Conservation (phyloP, 2,888 invertebrate species). For the Phengaris alcon region DNA sequence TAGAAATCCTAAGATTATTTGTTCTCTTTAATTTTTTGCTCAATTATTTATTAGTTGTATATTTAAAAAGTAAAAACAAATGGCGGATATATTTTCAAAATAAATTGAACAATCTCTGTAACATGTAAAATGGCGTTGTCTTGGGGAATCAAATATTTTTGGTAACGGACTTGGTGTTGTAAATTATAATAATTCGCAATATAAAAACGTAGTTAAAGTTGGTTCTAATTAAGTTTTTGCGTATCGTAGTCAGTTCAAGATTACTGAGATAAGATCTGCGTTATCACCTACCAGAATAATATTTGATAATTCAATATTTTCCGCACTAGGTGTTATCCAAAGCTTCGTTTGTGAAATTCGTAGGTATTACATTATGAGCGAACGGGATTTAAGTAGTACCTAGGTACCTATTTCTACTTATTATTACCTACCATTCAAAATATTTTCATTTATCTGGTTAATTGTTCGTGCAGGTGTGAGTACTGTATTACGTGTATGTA, state of each 20-base stretch:
- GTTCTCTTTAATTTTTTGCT: neutral
- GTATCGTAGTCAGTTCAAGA: neutral
- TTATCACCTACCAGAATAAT: neutral
- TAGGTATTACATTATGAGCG: neutral
- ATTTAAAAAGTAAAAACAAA: too few relatives aligned
- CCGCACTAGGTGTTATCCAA: neutral
- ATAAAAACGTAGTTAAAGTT: neutral
- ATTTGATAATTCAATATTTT: slow-evolving; percentile 4
- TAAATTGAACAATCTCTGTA: too few relatives aligned
- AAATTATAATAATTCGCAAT: neutral
- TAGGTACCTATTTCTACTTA: too few relatives aligned
- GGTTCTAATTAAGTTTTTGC: neutral
- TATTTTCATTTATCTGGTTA: too few relatives aligned
- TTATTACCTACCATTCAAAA: too few relatives aligned
- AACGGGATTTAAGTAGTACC: neutral
- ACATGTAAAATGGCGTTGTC: too few relatives aligned
- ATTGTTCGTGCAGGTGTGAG: too few relatives aligned
- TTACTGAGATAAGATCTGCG: neutral
- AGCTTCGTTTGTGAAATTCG: neutral
- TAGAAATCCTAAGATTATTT: neutral
- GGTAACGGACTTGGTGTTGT: too few relatives aligned
- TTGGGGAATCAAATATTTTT: too few relatives aligned
- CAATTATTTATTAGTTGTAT: too few relatives aligned
- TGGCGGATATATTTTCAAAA: too few relatives aligned
- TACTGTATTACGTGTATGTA: too few relatives aligned